Evolutionary conservation across 2,113 vertebrate species (phyloP), one percentile per base, ranked within the genome.

Genomic region (Loxodonta africana): DNA sequence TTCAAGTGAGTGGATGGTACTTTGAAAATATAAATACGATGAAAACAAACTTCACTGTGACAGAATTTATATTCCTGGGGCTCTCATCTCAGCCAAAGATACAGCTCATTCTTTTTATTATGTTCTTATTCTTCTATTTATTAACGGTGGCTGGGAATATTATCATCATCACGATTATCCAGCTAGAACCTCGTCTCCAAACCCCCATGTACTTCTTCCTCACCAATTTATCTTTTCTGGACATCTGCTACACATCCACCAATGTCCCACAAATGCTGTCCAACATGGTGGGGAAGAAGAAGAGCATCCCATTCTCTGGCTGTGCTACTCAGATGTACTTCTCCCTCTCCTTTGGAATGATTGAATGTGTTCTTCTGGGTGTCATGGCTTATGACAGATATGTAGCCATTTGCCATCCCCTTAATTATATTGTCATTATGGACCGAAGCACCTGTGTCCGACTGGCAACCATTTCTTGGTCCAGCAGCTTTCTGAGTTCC

Each of bases 201-300:
- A 97, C 95, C 0, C 98, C 98, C 53, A 98, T 98, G 98, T 98
- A 98, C 82, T 98, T 98, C 30, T 98, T 98, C 91, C 96, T 98
- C 23, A 96, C 97, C 12, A 98, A 98, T 53, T 85, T 98, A 69
- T 98, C 98, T 76, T 97, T 98, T 62, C 26, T 98, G 87, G 98
- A 98, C 53, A 97, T 98, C 60, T 98, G 96, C 83, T 98, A 98
- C 0, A 25, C 94, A 26, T 98, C 98, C 60, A 97, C 94, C 46
- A 97, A 87, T 77, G 41, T 98, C 28, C 97, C 98, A 1, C 98
- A 98, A 82, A 98, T 98, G 98, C 95, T 98, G n/a, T 94, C 95
- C 90, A 98, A 97, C 76, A 84, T 98, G 88, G 62, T 95, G 69
- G 95, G 96, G 20, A 90, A 73, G 77, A 98, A 80, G 76, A 98